Conservation (phyloP, 2,113 vertebrate genomes). For the Machaerirhynchus nigripectus region DNA sequence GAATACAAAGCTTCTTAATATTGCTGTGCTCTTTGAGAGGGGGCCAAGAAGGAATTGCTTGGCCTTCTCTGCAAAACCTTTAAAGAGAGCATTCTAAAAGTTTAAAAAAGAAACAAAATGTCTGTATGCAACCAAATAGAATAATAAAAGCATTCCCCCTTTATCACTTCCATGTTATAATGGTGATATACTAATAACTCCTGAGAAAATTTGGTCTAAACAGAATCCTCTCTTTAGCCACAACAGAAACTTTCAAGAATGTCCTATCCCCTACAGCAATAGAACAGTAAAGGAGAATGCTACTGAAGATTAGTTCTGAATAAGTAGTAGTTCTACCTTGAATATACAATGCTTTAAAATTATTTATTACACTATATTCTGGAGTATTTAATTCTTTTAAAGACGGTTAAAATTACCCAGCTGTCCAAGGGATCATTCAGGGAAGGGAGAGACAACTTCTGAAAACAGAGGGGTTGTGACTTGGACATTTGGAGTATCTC, state of each 20-base stretch:
- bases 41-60: neutral
- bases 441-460: neutral
- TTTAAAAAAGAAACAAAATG: neutral
- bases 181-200: neutral
- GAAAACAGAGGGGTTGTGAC: neutral
- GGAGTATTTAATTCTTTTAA: neutral
- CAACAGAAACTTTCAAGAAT: neutral
- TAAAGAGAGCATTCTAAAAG: neutral
- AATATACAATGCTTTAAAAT: neutral
- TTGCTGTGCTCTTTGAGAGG: neutral
- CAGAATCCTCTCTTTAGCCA: neutral
- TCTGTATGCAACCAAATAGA: neutral
- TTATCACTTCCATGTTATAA: neutral
- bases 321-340: neutral
- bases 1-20: neutral
- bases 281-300: neutral
- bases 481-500: neutral
- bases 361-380: neutral
- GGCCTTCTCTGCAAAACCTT: neutral
- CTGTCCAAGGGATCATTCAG: neutral
- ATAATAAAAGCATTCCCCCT: neutral
- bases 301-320: neutral
- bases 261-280: neutral
- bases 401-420: neutral
- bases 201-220: neutral